A percentile compares a stretch with the other conserved stretches of the same genome.
Conservation (phyloP, 1,140 invertebrate genomes). For the Rhagoletis pomonella region DNA sequence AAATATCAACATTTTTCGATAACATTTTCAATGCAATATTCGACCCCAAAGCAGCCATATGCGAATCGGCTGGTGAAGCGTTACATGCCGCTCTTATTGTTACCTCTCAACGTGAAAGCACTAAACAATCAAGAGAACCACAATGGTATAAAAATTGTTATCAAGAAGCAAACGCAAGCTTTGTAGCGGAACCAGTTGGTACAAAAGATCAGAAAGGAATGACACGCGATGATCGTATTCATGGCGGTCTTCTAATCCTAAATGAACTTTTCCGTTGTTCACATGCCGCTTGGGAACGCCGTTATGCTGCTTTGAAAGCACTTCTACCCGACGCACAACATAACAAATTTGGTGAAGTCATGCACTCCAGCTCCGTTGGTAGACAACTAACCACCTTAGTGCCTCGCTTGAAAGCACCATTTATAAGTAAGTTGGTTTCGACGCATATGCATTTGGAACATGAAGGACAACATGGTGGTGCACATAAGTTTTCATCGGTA, state of each 20-base stretch:
- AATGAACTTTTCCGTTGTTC: constrained; percentile 96
- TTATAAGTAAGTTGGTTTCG: constrained; percentile 69
- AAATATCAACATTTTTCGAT: constrained; percentile 97
- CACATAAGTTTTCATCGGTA: constrained; percentile 66
- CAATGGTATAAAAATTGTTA: constrained; percentile 95
- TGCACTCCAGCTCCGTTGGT: constrained; percentile 56
- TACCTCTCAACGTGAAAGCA: constrained; percentile 94
- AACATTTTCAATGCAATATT: constrained; percentile 94
- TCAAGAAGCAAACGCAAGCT: constrained; percentile 89
- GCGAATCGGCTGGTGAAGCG: constrained; percentile 94
- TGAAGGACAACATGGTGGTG: constrained; percentile 64
- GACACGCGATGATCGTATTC: constrained; percentile 91
- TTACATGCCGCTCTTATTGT: constrained; percentile 94
- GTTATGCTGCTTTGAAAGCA: constrained; percentile 82
- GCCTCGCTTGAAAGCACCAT: constrained; percentile 73
- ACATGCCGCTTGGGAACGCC: constrained; percentile 91
- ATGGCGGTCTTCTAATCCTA: constrained; percentile 93
- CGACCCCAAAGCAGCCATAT: constrained; percentile 93
- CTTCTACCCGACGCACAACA: constrained; percentile 73
- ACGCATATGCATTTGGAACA: constrained; percentile 63
- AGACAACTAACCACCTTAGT: constrained; percentile 70
- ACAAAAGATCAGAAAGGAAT: constrained; percentile 83
- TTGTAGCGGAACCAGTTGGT: constrained; percentile 80
- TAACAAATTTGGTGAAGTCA: constrained; percentile 67
- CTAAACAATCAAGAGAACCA: constrained; percentile 91